These are phyloP conservation scores for Oryzias javanicus DNA, from an alignment of 2,113 vertebrate genomes.

Conservation along the genomic window DNA sequence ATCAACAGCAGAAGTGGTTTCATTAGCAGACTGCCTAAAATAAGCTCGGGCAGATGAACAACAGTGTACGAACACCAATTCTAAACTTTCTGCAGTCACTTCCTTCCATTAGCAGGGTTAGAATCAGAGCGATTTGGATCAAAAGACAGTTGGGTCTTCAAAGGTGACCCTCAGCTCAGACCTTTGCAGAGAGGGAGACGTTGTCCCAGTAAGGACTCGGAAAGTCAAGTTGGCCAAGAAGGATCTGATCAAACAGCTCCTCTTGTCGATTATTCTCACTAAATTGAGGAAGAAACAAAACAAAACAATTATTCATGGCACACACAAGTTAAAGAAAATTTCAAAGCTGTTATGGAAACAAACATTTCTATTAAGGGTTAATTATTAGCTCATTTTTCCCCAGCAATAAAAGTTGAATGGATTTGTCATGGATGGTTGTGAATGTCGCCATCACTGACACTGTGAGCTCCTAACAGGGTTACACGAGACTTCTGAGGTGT, in stretches of 20 bases:
- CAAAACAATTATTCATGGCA: background rate
- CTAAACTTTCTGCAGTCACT: slow-evolving; percentile 2
- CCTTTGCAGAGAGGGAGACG: slow-evolving; percentile 93
- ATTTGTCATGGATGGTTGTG: background rate
- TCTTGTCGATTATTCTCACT: slow-evolving; percentile 96
- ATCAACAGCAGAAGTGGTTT: too few species aligned
- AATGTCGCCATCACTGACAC: background rate
- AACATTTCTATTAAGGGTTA: background rate
- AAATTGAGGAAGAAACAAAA: slow-evolving; percentile 15
- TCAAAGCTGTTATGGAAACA: background rate
- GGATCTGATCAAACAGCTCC: slow-evolving; percentile 97
- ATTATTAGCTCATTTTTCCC: too few species aligned
- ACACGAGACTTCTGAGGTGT: background rate
- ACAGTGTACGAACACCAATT: slow-evolving; percentile 1
- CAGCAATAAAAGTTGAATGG: too few species aligned
- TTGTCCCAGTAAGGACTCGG: slow-evolving; percentile 98
- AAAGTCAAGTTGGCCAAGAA: slow-evolving; percentile 89
- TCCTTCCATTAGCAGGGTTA: background rate
- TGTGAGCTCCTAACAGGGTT: background rate
- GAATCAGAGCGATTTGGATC: background rate
- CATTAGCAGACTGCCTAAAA: too few species aligned
- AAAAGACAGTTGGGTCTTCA: background rate
- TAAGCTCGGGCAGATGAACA: background rate
- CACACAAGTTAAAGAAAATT: background rate
- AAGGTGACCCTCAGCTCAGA: slow-evolving; percentile 45